Percentiles rank a stretch among this genome's conserved stretches.
phyloP scores from a whole-genome alignment of 2,888 invertebrate genomes.

The Zaprionus lineosus region DNA sequence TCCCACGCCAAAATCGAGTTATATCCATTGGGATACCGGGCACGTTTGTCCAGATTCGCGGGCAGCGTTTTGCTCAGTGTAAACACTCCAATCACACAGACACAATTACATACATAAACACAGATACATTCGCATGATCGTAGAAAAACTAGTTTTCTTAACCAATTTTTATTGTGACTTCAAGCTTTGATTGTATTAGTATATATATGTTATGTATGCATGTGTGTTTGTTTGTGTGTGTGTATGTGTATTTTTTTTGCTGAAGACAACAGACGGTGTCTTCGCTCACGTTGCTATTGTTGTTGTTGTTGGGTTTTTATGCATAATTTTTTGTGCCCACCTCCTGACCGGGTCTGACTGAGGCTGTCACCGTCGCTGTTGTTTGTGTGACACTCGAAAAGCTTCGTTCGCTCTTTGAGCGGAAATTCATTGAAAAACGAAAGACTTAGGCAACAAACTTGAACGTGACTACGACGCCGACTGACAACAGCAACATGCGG shows the following conservation, averaged over 20 bases:
- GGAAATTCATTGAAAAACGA: conserved; percentile 75
- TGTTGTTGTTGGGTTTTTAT: conserved; percentile 43
- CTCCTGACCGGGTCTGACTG: conserved; percentile 39
- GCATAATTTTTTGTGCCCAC: conserved; percentile 59
- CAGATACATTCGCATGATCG: conserved; percentile 31
- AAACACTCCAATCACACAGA: conserved; percentile 32
- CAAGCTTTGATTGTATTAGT: conserved; percentile 61
- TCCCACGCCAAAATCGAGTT: conserved; percentile 55
- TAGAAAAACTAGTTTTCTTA: conserved; percentile 71
- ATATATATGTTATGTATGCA: too few species aligned
- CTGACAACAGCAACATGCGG: conserved; percentile 5
- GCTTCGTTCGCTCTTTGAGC: conserved; percentile 41
- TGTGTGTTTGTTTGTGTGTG: conserved; percentile 20
- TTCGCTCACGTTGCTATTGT: conserved; percentile 25
- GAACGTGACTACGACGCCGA: conserved; percentile 42
- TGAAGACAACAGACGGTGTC: conserved; percentile 37
- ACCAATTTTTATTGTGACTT: conserved; percentile 69
- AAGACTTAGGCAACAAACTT: conserved; percentile 75
- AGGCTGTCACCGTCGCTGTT: conserved; percentile 21
- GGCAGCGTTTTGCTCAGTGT: conserved; percentile 59
- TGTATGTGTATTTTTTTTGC: conserved; percentile 27
- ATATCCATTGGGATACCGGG: conserved; percentile 54
- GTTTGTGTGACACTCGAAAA: conserved; percentile 28
- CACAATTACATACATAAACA: conserved; percentile 17
- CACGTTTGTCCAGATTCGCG: conserved; percentile 54